Conservation (phyloP, 2,888 invertebrate species). For the Ditula angustiorana region DNA sequence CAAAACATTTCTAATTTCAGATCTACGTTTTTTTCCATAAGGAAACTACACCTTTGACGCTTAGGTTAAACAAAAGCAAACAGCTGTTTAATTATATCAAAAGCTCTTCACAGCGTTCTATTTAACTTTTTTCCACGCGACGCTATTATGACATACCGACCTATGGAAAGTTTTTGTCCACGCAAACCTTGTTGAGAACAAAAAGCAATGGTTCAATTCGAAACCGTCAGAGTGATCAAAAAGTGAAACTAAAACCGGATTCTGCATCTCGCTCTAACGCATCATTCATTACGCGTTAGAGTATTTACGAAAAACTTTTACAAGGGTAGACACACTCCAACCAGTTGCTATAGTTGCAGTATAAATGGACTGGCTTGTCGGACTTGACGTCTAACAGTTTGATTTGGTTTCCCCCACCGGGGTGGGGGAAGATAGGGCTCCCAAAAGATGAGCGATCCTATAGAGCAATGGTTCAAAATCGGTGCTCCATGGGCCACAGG, state of each 20-base stretch:
- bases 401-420: too few relatives aligned
- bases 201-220: constrained; percentile 36
- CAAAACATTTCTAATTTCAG: neutral
- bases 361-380: too few relatives aligned
- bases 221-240: neutral
- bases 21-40: neutral
- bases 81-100: constrained; percentile 29
- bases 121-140: constrained; percentile 53
- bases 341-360: too few relatives aligned
- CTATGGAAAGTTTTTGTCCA: constrained; percentile 52
- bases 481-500: too few relatives aligned
- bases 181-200: constrained; percentile 43
- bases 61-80: neutral
- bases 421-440: too few relatives aligned
- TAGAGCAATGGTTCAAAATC: too few relatives aligned
- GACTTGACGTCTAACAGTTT: too few relatives aligned
- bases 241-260: neutral
- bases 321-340: too few relatives aligned
- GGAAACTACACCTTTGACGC: neutral
- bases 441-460: too few relatives aligned
- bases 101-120: constrained; percentile 48
- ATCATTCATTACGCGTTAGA: too few relatives aligned
- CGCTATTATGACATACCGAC: constrained; percentile 46
- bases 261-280: neutral
- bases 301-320: too few relatives aligned